Conservation (phyloP, 2,888 invertebrate species). For the Yponomeuta evonymella region DNA sequence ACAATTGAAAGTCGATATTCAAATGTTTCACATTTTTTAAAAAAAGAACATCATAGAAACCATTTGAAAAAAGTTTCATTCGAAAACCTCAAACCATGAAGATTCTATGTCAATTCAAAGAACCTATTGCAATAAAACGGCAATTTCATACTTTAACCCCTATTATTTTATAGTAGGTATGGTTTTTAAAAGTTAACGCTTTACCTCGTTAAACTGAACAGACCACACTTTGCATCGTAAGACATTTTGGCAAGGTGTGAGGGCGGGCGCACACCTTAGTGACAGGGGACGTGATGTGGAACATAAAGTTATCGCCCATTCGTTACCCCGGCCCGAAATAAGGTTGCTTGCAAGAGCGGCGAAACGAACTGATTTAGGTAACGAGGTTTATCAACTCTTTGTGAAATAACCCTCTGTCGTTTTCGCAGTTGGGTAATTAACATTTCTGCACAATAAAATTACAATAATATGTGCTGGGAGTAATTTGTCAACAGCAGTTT, state of each 20-base stretch:
- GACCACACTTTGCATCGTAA: neutral
- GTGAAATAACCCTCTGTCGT: neutral
- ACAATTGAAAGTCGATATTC: no score
- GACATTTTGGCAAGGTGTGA: neutral
- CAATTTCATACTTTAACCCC: no score
- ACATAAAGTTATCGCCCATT: conserved; percentile 1
- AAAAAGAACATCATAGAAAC: no score
- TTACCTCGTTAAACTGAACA: neutral
- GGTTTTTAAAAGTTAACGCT: neutral
- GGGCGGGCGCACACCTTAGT: conserved; percentile 4
- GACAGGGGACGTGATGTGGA: conserved; percentile 5
- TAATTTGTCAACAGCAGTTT: no score
- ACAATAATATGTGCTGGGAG: no score
- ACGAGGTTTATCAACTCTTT: neutral
- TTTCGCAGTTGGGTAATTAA: neutral
- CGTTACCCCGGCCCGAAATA: neutral
- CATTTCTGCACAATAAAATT: no score
- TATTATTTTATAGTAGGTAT: neutral
- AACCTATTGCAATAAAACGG: no score
- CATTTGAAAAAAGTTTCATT: no score
- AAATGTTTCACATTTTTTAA: no score
- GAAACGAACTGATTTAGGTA: conserved; percentile 1
- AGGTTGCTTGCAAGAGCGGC: neutral
- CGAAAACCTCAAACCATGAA: no score
- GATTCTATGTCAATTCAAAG: no score